These are phyloP conservation scores for Brachyhypopomus occidentalis DNA, from an alignment of 2,113 vertebrate species.

Conservation along the genomic window DNA sequence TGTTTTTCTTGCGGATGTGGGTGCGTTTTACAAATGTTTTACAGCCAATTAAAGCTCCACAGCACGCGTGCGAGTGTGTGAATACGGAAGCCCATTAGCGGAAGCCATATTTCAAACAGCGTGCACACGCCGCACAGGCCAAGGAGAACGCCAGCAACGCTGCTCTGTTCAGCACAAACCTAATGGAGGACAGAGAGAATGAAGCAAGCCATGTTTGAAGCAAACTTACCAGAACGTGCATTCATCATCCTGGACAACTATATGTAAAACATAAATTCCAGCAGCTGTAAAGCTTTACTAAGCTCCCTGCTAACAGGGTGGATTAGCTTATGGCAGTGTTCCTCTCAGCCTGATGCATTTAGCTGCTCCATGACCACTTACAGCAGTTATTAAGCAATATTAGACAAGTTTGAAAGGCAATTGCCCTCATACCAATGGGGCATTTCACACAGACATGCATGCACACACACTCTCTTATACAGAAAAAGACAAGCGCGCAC, in stretches of 20 bases:
- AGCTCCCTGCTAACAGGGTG: not conserved
- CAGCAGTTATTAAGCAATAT: slow-evolving; percentile 33
- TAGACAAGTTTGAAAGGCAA: slow-evolving; percentile 12
- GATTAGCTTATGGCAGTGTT: not conserved
- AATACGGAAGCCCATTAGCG: not conserved
- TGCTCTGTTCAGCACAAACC: slow-evolving; percentile 5
- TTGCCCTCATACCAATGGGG: not conserved
- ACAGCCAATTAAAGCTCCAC: slow-evolving; percentile 37
- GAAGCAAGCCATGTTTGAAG: not conserved
- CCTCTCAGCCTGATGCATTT: slow-evolving; percentile 17
- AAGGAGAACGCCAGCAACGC: not conserved
- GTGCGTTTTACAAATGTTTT: not conserved
- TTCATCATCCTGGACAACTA: slow-evolving; percentile 20
- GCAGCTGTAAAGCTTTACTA: slow-evolving; percentile 1
- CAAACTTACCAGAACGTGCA: not conserved
- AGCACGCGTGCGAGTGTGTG: not conserved
- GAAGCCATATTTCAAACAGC: not conserved
- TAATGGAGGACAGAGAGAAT: slow-evolving; percentile 25
- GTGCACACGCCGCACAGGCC: not conserved
- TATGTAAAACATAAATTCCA: not conserved
- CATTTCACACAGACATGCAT: not conserved
- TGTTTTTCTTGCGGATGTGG: not conserved
- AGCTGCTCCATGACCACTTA: slow-evolving; percentile 13
- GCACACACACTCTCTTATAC: not conserved
- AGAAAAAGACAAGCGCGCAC: not conserved